These are phyloP conservation scores for Epinephelus moara DNA, from an alignment of 2,113 vertebrate genomes.

Conservation along the genomic window DNA sequence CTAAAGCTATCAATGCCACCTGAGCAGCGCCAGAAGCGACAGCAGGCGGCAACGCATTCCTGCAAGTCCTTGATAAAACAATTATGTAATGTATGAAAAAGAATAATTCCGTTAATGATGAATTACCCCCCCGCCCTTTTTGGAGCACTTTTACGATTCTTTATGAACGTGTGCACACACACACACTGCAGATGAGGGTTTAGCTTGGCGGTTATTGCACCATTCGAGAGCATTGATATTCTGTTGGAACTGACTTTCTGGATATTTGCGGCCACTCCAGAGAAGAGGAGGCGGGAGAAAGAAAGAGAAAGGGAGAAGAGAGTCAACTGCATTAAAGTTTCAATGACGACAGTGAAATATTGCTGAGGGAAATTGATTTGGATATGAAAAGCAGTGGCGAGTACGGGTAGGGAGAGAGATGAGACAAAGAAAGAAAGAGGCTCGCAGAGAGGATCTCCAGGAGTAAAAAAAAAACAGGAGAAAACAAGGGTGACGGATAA, in stretches of 20 bases:
- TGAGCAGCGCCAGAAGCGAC: conserved; percentile 47
- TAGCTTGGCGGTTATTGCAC: conserved; percentile 26
- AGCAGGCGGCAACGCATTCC: conserved; percentile 28
- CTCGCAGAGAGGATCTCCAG: conserved; percentile 4
- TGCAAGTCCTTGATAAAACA: conserved; percentile 58
- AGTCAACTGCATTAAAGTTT: conserved; percentile 61
- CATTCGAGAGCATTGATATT: conserved; percentile 38
- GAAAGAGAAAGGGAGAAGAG: conserved; percentile 4
- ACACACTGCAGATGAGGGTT: conserved; percentile 28
- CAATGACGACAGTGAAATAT: conserved; percentile 59
- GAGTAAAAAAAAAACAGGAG: conserved; percentile 20
- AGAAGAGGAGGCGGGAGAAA: conserved; percentile 19
- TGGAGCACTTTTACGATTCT: conserved; percentile 2
- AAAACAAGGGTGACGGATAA: conserved; percentile 55
- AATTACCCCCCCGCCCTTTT: conserved; percentile 9
- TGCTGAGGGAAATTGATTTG: conserved; percentile 61
- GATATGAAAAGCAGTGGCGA: conserved; percentile 47
- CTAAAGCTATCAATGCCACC: conserved; percentile 53
- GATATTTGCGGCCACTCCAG: conserved; percentile 48
- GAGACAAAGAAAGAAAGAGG: not conserved
- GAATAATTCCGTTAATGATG: conserved; percentile 38
- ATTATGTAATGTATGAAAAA: conserved; percentile 40
- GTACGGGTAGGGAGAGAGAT: not conserved
- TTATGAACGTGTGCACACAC: conserved; percentile 1
- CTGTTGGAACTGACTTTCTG: conserved; percentile 26